Percentiles rank a stretch among this genome's conserved stretches.
phyloP scores from a whole-genome alignment of 2,797 vertebrate species.

The Peromyscus attwateri region DNA sequence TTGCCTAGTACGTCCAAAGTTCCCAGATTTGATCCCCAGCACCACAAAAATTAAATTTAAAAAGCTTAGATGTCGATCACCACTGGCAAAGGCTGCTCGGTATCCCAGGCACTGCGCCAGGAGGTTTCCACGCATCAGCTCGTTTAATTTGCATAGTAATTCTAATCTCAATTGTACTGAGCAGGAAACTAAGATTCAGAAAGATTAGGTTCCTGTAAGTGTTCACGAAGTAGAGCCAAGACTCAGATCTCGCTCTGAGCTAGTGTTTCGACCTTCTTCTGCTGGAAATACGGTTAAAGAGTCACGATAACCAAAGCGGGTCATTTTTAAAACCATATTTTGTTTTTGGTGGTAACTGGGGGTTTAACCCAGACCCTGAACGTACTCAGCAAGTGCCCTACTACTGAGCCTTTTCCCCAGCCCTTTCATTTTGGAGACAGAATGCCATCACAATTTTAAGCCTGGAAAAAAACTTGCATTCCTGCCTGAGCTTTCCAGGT shows the following conservation, averaged over 20 bases:
- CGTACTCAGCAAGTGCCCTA: not conserved
- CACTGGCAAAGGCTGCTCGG: not conserved
- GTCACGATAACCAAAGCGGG: not conserved
- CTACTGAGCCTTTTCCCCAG: not conserved
- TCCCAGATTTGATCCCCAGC: not conserved
- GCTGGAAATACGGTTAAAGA: not conserved
- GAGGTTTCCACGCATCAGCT: not conserved
- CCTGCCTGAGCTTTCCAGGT: too few relatives aligned
- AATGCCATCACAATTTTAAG: not conserved
- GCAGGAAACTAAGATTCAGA: conserved; percentile 42
- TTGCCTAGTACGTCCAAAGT: not conserved
- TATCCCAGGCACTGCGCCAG: not conserved
- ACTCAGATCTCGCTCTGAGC: not conserved
- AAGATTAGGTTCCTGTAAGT: not conserved
- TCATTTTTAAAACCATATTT: not conserved
- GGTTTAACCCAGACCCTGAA: not conserved
- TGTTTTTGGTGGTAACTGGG: not conserved
- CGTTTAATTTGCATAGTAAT: conserved; percentile 9
- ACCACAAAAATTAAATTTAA: not conserved
- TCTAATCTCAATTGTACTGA: not conserved
- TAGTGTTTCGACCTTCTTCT: not conserved
- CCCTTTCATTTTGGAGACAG: not conserved
- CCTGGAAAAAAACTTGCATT: too few relatives aligned
- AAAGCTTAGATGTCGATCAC: not conserved
- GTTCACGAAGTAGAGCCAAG: not conserved